A percentile compares a stretch with the other conserved stretches of the same genome.
phyloP scores from a whole-genome alignment of 2,797 vertebrate species.

The Passerculus sandwichensis region DNA sequence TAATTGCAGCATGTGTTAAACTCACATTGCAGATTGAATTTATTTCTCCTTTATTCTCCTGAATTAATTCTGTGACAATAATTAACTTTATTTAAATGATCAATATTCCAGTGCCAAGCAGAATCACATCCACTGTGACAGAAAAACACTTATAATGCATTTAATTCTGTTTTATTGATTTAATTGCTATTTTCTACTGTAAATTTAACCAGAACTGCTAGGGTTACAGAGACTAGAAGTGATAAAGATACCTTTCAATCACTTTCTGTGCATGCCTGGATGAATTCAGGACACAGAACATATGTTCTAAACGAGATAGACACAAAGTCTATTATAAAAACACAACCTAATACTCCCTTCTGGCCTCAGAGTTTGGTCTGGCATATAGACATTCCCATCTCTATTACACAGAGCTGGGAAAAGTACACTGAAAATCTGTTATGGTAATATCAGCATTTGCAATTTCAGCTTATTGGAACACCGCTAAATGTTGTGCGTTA shows the following conservation, averaged over 20 bases:
- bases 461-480: background rate
- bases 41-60: background rate
- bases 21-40: background rate
- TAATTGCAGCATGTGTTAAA: background rate
- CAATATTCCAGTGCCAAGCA: background rate
- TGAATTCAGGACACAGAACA: background rate
- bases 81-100: background rate
- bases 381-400: background rate
- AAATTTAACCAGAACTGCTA: slow-evolving; percentile 24
- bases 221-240: background rate
- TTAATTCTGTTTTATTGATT: slow-evolving; percentile 16
- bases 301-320: background rate
- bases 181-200: slow-evolving; percentile 13
- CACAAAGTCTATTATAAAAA: background rate
- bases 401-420: background rate
- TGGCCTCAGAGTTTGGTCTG: background rate
- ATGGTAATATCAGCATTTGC: background rate
- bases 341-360: background rate
- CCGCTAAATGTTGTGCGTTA: background rate
- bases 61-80: background rate
- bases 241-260: slow-evolving; percentile 39
- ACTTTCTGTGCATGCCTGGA: background rate
- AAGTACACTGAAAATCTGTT: background rate
- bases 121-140: background rate
- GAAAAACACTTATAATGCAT: background rate